phyloP scores from a whole-genome alignment of 1,140 invertebrate species.

The Rhopalosiphum maidis region DNA sequence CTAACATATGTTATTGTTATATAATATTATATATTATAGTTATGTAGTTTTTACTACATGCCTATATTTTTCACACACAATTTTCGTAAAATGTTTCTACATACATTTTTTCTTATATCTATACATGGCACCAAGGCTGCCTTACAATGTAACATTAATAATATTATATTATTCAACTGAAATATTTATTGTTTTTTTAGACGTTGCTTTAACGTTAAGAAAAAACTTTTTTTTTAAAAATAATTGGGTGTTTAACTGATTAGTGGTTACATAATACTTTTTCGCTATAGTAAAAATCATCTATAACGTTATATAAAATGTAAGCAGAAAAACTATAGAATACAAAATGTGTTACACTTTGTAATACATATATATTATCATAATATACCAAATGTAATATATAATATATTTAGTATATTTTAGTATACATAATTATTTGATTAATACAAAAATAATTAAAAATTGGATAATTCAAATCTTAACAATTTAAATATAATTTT shows the following conservation, averaged over 20 bases:
- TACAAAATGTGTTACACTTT: no score
- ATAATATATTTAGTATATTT: no score
- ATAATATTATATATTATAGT: neutral
- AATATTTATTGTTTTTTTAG: conserved; percentile 7
- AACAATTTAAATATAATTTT: neutral
- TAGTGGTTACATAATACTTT: neutral
- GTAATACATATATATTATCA: no score
- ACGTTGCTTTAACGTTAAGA: neutral
- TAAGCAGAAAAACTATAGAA: no score
- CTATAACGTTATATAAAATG: neutral
- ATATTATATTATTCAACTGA: neutral
- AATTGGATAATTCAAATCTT: neutral
- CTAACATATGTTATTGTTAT: neutral
- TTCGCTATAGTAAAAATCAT: neutral
- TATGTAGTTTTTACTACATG: neutral
- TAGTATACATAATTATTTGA: neutral
- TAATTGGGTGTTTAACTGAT: neutral
- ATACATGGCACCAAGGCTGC: no score
- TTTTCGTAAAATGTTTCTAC: no score
- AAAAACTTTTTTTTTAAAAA: neutral
- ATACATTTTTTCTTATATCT: no score
- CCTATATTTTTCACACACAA: neutral
- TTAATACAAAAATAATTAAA: neutral
- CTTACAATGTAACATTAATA: neutral
- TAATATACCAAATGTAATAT: no score